Conservation (phyloP, 2,888 invertebrate species). For the Parnassius mnemosyne region DNA sequence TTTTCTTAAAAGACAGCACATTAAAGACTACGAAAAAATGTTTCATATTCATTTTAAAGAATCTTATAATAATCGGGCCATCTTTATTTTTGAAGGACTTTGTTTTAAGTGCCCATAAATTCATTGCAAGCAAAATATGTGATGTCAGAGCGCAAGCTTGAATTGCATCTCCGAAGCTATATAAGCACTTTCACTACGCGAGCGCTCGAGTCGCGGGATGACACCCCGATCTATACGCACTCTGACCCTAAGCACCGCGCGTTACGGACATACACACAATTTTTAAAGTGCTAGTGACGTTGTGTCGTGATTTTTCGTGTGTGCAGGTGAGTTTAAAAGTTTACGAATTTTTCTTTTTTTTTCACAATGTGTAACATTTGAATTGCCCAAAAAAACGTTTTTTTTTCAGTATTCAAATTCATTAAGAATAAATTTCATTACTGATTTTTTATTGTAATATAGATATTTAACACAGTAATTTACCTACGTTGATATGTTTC, state of each 20-base stretch:
- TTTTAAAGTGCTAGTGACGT: slow-evolving; percentile 57
- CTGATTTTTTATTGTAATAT: no score
- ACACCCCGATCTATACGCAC: slow-evolving; percentile 56
- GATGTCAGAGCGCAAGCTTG: slow-evolving; percentile 51
- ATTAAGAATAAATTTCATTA: no score
- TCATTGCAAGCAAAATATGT: slow-evolving; percentile 40
- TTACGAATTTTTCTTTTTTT: slow-evolving; percentile 9
- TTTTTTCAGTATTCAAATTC: background rate
- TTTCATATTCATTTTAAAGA: no score
- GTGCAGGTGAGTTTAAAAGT: slow-evolving; percentile 56
- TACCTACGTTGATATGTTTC: no score
- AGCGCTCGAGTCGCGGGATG: slow-evolving; percentile 69
- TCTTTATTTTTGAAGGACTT: slow-evolving; percentile 29
- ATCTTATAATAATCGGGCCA: no score
- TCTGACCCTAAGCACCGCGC: slow-evolving; percentile 65
- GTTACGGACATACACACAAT: slow-evolving; percentile 30
- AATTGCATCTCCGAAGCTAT: slow-evolving; percentile 67
- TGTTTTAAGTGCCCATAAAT: slow-evolving; percentile 40
- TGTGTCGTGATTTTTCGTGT: slow-evolving; percentile 58
- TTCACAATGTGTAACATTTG: background rate
- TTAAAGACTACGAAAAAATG: no score
- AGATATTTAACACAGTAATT: no score
- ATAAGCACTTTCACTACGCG: slow-evolving; percentile 73
- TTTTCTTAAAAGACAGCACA: no score
- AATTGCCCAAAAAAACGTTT: background rate